Percentiles rank a stretch among this genome's conserved stretches.
These are phyloP conservation scores for Parauchenoglanis ngamensis DNA, from an alignment of 2,797 vertebrate genomes.

Conservation along the genomic window DNA sequence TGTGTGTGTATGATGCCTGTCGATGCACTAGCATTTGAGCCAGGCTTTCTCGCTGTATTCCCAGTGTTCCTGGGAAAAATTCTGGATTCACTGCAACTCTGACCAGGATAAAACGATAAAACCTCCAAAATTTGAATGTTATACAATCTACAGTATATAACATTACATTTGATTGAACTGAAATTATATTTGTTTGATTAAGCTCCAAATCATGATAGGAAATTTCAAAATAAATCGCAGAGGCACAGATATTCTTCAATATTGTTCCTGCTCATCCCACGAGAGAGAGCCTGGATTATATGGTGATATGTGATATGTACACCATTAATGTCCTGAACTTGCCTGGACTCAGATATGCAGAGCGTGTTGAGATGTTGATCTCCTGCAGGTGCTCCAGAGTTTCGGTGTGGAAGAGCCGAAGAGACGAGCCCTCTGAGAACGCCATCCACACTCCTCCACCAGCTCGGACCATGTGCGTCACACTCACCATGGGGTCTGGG, in stretches of 20 bases:
- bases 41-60: not conserved
- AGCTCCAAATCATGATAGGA: not conserved
- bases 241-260: not conserved
- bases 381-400: slow-evolving; percentile 87
- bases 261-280: not conserved
- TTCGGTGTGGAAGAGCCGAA: slow-evolving; percentile 90
- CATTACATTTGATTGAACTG: too few relatives aligned
- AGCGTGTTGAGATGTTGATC: slow-evolving; percentile 86
- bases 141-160: not conserved
- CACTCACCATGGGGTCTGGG: slow-evolving; percentile 71
- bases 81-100: not conserved
- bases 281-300: not conserved
- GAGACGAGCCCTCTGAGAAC: slow-evolving; percentile 82
- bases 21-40: not conserved
- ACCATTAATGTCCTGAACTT: slow-evolving; percentile 49
- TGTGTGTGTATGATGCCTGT: not conserved
- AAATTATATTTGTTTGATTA: not conserved
- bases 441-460: slow-evolving; percentile 94
- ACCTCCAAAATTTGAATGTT: not conserved
- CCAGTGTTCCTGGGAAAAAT: not conserved
- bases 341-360: slow-evolving; percentile 80
- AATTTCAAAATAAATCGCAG: not conserved
- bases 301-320: not conserved
- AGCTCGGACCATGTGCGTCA: slow-evolving; percentile 84
- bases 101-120: not conserved